phyloP scores from a whole-genome alignment of 2,888 invertebrate species.

The Parthenolecanium corni region DNA sequence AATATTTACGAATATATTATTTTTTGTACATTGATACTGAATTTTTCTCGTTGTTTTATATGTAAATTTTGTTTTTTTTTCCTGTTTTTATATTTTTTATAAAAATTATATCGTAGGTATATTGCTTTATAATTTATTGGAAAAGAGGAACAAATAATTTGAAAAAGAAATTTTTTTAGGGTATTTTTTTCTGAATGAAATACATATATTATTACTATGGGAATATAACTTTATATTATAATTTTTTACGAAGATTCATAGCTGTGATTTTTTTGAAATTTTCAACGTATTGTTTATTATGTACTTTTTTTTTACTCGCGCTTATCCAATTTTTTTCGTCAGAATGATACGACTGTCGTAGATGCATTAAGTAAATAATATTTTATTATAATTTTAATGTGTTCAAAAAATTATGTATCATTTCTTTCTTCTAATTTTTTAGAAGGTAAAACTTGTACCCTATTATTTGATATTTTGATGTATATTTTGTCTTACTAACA shows the following conservation, averaged over 20 bases:
- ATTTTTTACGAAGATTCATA: slow-evolving; percentile 19
- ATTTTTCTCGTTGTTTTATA: no score
- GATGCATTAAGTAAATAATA: slow-evolving; percentile 15
- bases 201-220: neutral
- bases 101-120: neutral
- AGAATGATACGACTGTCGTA: slow-evolving; percentile 4
- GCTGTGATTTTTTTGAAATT: slow-evolving; percentile 24
- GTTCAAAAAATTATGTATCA: slow-evolving; percentile 18
- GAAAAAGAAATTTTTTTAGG: no score
- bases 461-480: slow-evolving; percentile 16
- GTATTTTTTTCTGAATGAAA: neutral
- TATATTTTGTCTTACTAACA: slow-evolving; percentile 24
- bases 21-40: no score
- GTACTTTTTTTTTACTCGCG: slow-evolving; percentile 8
- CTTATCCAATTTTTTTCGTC: neutral
- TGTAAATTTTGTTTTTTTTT: neutral
- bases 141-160: neutral
- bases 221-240: neutral
- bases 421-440: slow-evolving; percentile 4
- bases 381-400: slow-evolving; percentile 21
- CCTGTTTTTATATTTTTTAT: neutral
- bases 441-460: slow-evolving; percentile 19
- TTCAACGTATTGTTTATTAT: slow-evolving; percentile 11
- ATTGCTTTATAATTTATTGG: neutral
- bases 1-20: no score